phyloP scores from a whole-genome alignment of 2,113 vertebrate species.

The Lamprologus callipterus region DNA sequence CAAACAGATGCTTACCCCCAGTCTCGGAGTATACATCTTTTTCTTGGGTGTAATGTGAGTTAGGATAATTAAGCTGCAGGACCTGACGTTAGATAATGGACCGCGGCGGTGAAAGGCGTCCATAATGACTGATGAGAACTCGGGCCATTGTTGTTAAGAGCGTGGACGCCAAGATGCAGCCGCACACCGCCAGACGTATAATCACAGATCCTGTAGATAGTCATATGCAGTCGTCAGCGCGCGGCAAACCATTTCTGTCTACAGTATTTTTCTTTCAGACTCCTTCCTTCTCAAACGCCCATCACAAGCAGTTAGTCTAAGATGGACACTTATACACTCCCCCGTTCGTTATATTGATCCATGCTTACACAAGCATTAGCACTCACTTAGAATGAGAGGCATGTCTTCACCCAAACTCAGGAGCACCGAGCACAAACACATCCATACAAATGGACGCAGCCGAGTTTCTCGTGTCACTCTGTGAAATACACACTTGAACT shows the following conservation, averaged over 20 bases:
- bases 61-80: slow-evolving; percentile 17
- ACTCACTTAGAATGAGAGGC: slow-evolving; percentile 56
- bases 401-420: slow-evolving; percentile 30
- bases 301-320: slow-evolving; percentile 33
- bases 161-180: background rate
- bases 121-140: slow-evolving; percentile 12
- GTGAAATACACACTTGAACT: background rate
- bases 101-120: slow-evolving; percentile 14
- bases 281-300: slow-evolving; percentile 8
- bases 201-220: background rate
- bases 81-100: slow-evolving; percentile 24
- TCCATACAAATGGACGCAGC: background rate
- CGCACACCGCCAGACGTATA: background rate
- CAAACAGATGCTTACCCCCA: background rate
- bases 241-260: background rate
- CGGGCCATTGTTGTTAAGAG: slow-evolving; percentile 1
- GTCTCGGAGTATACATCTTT: background rate
- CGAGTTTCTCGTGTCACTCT: background rate
- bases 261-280: slow-evolving; percentile 3
- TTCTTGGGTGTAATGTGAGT: background rate
- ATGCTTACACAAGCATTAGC: slow-evolving; percentile 64
- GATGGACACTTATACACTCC: slow-evolving; percentile 63
- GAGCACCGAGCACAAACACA: background rate
- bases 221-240: background rate
- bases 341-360: slow-evolving; percentile 58